Conservation (phyloP, 2,113 vertebrate species). For the Oryzias javanicus region DNA sequence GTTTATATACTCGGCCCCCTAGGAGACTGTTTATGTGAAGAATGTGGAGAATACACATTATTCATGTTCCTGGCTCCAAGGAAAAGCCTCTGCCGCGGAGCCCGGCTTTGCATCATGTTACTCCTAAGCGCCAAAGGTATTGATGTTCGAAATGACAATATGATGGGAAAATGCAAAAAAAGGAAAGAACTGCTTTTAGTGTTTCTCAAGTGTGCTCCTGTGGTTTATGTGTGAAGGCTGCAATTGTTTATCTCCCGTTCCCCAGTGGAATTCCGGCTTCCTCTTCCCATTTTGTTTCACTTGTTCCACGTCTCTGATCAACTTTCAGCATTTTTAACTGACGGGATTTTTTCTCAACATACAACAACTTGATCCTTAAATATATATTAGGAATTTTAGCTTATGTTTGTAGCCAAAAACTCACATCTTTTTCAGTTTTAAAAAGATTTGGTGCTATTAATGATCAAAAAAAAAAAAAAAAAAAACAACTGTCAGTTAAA, state of each 20-base stretch:
- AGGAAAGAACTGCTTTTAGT: conserved; percentile 41
- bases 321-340: conserved; percentile 44
- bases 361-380: conserved; percentile 5
- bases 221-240: conserved; percentile 54
- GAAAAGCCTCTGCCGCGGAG: conserved; percentile 45
- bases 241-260: conserved; percentile 56
- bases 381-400: conserved; percentile 10
- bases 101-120: conserved; percentile 50
- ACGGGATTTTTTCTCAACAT: conserved; percentile 27
- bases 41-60: conserved; percentile 55
- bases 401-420: conserved; percentile 25
- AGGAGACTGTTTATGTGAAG: conserved; percentile 53
- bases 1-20: conserved; percentile 44
- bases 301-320: conserved; percentile 35
- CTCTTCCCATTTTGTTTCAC: conserved; percentile 54
- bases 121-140: conserved; percentile 41
- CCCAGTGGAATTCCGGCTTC: conserved; percentile 44
- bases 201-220: conserved; percentile 38
- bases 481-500: too few relatives aligned
- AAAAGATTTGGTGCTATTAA: background rate
- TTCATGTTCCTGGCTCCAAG: conserved; percentile 53
- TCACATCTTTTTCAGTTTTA: conserved; percentile 1
- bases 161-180: conserved; percentile 48
- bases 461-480: too few relatives aligned
- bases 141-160: conserved; percentile 55